Conservation (phyloP, 2,888 invertebrate genomes). For the Folsomia manolachei region DNA sequence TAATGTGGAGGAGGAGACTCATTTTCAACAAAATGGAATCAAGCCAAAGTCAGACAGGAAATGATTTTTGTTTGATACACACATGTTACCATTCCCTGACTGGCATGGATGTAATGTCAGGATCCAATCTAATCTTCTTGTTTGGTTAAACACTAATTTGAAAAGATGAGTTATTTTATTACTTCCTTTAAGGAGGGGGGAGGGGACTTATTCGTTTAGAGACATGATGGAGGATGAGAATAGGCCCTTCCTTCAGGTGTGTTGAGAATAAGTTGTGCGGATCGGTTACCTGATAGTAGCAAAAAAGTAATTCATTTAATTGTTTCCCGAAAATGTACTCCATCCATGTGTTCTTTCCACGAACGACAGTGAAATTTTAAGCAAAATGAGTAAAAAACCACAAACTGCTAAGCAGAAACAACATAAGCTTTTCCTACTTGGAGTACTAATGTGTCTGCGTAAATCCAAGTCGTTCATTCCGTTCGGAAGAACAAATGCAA, state of each 20-base stretch:
- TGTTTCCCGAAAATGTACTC: too few species aligned
- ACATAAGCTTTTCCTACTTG: too few species aligned
- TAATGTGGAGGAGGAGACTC: neutral
- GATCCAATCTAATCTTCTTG: neutral
- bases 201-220: neutral
- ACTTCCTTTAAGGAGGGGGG: neutral
- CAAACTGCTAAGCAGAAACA: too few species aligned
- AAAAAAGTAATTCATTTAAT: too few species aligned
- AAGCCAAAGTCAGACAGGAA: slow-evolving; percentile 15
- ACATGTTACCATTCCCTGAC: neutral
- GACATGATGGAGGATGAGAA: too few species aligned
- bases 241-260: too few species aligned
- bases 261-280: too few species aligned
- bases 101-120: neutral
- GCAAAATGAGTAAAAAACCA: too few species aligned
- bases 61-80: neutral
- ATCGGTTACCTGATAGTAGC: too few species aligned
- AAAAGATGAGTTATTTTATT: neutral
- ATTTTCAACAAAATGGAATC: slow-evolving; percentile 1
- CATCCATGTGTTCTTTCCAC: too few species aligned
- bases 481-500: neutral
- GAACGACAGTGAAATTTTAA: too few species aligned
- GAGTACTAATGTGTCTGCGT: neutral
- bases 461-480: neutral
- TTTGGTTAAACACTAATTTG: neutral